A percentile compares a stretch with the other conserved stretches of the same genome.
phyloP scores from a whole-genome alignment of 2,797 vertebrate species.

The Parauchenoglanis punctatus region DNA sequence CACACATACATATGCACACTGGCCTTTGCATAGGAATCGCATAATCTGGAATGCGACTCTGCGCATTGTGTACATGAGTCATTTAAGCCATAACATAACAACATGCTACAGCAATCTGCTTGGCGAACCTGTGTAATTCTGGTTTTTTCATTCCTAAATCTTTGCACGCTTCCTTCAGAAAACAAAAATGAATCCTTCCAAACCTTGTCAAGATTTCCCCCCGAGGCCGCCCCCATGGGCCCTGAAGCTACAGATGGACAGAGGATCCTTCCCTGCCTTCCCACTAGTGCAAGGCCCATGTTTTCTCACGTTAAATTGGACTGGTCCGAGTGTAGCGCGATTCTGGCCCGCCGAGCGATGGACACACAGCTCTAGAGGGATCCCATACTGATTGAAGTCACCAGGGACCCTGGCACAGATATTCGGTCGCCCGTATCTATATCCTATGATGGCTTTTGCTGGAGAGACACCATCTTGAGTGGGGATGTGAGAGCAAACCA shows the following conservation, averaged over 20 bases:
- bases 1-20: conserved; percentile 8
- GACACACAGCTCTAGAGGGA: conserved; percentile 74
- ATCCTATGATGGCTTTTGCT: conserved; percentile 68
- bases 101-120: conserved; percentile 36
- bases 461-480: conserved; percentile 69
- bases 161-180: conserved; percentile 9
- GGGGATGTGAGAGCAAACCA: conserved; percentile 77
- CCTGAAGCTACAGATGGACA: conserved; percentile 62
- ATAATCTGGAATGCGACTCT: conserved; percentile 8
- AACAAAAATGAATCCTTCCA: conserved; percentile 49
- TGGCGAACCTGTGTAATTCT: conserved; percentile 34
- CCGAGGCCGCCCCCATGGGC: conserved; percentile 52
- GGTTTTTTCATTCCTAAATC: conserved; percentile 21
- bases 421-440: conserved; percentile 60
- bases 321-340: conserved; percentile 69
- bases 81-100: conserved; percentile 39
- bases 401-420: conserved; percentile 73
- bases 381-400: conserved; percentile 75
- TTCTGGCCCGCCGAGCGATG: conserved; percentile 58
- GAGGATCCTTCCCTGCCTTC: conserved; percentile 49
- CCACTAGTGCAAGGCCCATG: conserved; percentile 46
- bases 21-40: conserved; percentile 5
- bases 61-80: conserved; percentile 26
- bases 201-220: conserved; percentile 29
- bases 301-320: conserved; percentile 83